These are phyloP conservation scores for Rhipidura dahli DNA, from an alignment of 2,113 vertebrate genomes.

Conservation along the genomic window DNA sequence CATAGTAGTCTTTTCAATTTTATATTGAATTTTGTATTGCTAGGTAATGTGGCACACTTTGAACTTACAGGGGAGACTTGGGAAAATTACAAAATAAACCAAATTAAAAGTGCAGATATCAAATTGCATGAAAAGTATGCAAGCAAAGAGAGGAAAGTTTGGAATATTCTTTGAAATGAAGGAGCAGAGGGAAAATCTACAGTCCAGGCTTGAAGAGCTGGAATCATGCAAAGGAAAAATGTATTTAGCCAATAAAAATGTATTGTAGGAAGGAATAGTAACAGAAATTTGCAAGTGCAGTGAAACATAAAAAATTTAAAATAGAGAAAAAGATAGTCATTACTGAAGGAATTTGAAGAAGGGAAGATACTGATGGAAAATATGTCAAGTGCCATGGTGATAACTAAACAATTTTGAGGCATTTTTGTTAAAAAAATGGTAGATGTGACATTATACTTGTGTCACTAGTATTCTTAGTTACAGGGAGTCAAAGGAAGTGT, in stretches of 20 bases:
- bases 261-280: neutral
- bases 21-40: neutral
- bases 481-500: neutral
- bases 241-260: neutral
- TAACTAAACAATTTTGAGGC: neutral
- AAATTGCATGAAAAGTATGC: neutral
- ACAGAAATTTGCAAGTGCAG: neutral
- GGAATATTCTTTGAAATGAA: neutral
- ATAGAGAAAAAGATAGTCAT: neutral
- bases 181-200: neutral
- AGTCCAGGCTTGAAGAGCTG: neutral
- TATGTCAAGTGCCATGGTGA: neutral
- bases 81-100: neutral
- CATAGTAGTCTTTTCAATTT: neutral
- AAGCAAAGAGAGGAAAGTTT: neutral
- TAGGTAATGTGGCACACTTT: neutral
- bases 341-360: neutral
- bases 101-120: neutral
- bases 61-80: neutral
- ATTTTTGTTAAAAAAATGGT: neutral
- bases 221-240: neutral
- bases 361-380: neutral
- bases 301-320: neutral
- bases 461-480: neutral
- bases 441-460: neutral